Percentiles rank a stretch among this genome's conserved stretches.
phyloP scores from a whole-genome alignment of 23 tunicate genomes.

The Trididemnum miniatum region DNA sequence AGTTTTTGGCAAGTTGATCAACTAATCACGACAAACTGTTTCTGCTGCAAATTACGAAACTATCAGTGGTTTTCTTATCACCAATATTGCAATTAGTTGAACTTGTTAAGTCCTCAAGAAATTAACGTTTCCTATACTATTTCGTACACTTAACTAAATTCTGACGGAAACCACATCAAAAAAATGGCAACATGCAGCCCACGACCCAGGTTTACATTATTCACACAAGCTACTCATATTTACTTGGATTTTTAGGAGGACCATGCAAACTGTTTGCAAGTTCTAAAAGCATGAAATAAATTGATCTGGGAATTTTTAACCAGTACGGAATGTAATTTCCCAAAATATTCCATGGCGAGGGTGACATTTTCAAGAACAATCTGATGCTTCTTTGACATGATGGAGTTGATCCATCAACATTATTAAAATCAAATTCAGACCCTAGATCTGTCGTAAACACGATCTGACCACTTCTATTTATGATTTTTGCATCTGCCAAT shows the following conservation, averaged over 20 bases:
- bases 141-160: too few relatives aligned
- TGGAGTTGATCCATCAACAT: constrained; percentile 22
- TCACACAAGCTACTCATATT: background rate
- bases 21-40: too few relatives aligned
- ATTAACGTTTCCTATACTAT: too few relatives aligned
- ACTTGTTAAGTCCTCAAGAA: too few relatives aligned
- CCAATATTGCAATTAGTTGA: too few relatives aligned
- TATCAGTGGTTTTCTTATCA: too few relatives aligned
- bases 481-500: background rate
- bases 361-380: background rate
- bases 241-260: background rate
- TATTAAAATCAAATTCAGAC: background rate
- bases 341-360: background rate
- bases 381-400: background rate
- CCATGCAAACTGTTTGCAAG: background rate
- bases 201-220: too few relatives aligned
- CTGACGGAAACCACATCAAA: too few relatives aligned
- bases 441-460: constrained; percentile 9
- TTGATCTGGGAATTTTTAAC: background rate
- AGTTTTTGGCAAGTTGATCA: too few relatives aligned
- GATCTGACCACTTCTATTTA: constrained; percentile 16
- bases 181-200: too few relatives aligned
- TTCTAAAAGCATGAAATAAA: background rate
- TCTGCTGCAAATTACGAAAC: too few relatives aligned
- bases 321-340: background rate